phyloP scores from a whole-genome alignment of 2,113 vertebrate species.

The Macquaria australasica region DNA sequence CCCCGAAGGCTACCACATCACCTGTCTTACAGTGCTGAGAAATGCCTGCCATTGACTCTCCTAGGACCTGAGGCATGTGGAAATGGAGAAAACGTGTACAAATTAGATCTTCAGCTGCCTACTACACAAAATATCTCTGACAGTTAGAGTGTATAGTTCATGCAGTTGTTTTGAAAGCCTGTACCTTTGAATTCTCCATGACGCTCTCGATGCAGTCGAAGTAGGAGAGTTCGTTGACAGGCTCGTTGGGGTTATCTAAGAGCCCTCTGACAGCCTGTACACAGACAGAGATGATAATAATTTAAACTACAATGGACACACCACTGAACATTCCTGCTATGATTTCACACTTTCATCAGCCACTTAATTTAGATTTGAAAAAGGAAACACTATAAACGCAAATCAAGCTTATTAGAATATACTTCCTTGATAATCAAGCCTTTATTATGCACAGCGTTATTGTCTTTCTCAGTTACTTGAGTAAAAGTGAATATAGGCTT shows the following conservation, averaged over 20 bases:
- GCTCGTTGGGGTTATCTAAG: conserved; percentile 96
- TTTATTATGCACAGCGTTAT: conserved; percentile 21
- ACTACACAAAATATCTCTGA: conserved; percentile 26
- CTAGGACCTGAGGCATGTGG: conserved; percentile 88
- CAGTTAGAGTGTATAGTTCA: conserved; percentile 5
- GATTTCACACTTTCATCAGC: conserved; percentile 24
- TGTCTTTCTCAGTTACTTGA: conserved; percentile 21
- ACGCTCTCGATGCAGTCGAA: conserved; percentile 99
- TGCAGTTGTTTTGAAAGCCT: conserved; percentile 20
- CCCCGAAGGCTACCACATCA: conserved; percentile 93
- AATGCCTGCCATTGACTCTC: conserved; percentile 98
- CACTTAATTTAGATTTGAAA: conserved; percentile 25
- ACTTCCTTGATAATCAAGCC: neutral
- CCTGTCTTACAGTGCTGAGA: conserved; percentile 98
- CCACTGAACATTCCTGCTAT: conserved; percentile 6
- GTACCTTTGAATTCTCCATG: conserved; percentile 99
- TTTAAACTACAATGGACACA: conserved; percentile 1
- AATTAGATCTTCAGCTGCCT: conserved; percentile 24
- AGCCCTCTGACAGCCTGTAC: conserved; percentile 95
- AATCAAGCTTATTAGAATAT: conserved; percentile 20
- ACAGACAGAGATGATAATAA: conserved; percentile 32
- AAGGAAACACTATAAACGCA: conserved; percentile 31
- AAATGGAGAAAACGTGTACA: conserved; percentile 4
- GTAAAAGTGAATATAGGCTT: neutral
- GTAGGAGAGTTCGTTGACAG: conserved; percentile 97